These are phyloP conservation scores for Perithous albicinctus DNA, from an alignment of 2,888 invertebrate genomes.

Conservation along the genomic window DNA sequence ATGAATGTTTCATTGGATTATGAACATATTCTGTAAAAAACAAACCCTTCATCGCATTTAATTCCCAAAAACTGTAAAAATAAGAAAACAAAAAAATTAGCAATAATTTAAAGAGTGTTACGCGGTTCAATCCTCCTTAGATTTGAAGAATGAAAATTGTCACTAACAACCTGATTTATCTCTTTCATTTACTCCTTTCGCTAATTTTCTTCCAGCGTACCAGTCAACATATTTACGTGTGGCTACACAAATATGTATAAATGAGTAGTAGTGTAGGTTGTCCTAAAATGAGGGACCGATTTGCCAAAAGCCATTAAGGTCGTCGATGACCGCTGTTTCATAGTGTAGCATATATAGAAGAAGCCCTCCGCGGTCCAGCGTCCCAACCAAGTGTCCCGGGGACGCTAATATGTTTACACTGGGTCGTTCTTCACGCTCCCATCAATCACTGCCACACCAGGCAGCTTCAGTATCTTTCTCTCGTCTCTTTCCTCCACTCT, in stretches of 20 bases:
- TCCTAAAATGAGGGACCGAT: slow-evolving; percentile 61
- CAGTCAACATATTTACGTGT: not conserved
- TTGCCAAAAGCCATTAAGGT: slow-evolving; percentile 79
- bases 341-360: not conserved
- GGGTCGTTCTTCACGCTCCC: slow-evolving; percentile 79
- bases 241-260: no score
- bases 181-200: not conserved
- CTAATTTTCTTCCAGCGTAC: not conserved
- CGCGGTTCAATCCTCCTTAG: no score
- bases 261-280: not conserved
- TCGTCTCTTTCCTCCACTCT: slow-evolving; percentile 44
- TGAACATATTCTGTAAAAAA: no score
- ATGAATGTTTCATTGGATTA: no score
- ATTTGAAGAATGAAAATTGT: not conserved
- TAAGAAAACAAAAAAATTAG: no score
- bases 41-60: no score
- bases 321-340: slow-evolving; percentile 51
- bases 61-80: no score
- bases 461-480: slow-evolving; percentile 58
- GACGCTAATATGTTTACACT: slow-evolving; percentile 84
- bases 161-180: not conserved
- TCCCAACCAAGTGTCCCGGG: slow-evolving; percentile 57
- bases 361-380: slow-evolving; percentile 47
- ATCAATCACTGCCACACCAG: slow-evolving; percentile 83
- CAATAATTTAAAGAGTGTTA: not conserved